A percentile compares a stretch with the other conserved stretches of the same genome.
Evolutionary conservation across 2,113 vertebrate genomes (phyloP).

Genomic region (Arothron firmamentum): DNA sequence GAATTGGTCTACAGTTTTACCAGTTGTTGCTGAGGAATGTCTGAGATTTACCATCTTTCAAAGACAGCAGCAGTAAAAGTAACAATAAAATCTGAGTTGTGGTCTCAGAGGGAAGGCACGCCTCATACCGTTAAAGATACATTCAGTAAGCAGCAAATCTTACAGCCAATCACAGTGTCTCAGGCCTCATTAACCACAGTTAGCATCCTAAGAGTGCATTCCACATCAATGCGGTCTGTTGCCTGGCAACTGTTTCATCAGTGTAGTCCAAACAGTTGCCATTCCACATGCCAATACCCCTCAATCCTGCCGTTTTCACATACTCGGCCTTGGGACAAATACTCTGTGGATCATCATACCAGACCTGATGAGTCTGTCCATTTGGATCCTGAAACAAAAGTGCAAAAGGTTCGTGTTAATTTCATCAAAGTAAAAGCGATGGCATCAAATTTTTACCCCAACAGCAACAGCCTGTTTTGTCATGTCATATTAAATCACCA

Average conservation of each 20-base stretch:
- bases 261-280: slow-evolving; percentile 87
- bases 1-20: neutral
- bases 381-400: slow-evolving; percentile 69
- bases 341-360: slow-evolving; percentile 90
- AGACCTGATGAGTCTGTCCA: slow-evolving; percentile 86
- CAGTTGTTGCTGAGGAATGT: slow-evolving; percentile 25
- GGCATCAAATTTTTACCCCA: no score
- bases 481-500: no score
- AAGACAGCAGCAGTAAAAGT: slow-evolving; percentile 28
- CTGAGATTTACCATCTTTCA: slow-evolving; percentile 17
- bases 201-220: slow-evolving; percentile 75
- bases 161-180: slow-evolving; percentile 19
- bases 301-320: slow-evolving; percentile 73
- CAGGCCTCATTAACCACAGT: slow-evolving; percentile 13
- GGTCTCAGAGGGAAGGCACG: slow-evolving; percentile 5
- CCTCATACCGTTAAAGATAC: slow-evolving; percentile 13
- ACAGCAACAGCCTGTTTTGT: neutral
- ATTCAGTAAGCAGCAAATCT: slow-evolving; percentile 42
- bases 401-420: neutral
- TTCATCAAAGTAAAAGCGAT: no score
- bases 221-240: slow-evolving; percentile 89
- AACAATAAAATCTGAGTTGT: slow-evolving; percentile 32
- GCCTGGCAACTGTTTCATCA: slow-evolving; percentile 63
- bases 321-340: slow-evolving; percentile 82
- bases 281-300: slow-evolving; percentile 95